phyloP scores from a whole-genome alignment of 1,140 invertebrate species.

The Galleria mellonella region DNA sequence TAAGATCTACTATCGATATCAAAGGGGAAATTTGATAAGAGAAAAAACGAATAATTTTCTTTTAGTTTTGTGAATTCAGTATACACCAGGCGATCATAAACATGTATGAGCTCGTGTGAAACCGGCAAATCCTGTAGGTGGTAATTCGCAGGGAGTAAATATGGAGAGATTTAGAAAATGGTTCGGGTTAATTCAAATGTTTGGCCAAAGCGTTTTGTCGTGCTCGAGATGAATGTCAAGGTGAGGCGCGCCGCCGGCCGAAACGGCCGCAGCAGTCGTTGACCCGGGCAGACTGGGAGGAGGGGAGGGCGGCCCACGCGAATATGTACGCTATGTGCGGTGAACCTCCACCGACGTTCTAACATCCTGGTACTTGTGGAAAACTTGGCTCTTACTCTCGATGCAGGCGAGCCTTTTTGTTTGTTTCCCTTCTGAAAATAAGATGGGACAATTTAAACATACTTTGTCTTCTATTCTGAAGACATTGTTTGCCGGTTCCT shows the following conservation, averaged over 20 bases:
- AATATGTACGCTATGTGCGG: slow-evolving; percentile 58
- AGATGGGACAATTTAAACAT: too few species aligned
- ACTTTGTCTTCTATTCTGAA: too few species aligned
- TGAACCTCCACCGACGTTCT: slow-evolving; percentile 55
- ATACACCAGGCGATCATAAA: slow-evolving; percentile 17
- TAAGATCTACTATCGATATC: too few species aligned
- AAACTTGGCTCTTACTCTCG: too few species aligned
- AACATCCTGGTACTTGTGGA: slow-evolving; percentile 50
- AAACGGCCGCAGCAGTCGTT: slow-evolving; percentile 59
- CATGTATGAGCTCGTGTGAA: background rate
- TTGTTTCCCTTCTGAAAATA: slow-evolving; percentile 17
- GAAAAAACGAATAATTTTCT: too few species aligned
- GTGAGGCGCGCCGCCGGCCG: slow-evolving; percentile 68
- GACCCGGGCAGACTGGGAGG: slow-evolving; percentile 34
- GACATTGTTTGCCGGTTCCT: too few species aligned
- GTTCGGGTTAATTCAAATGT: slow-evolving; percentile 55
- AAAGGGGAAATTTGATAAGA: too few species aligned
- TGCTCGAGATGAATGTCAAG: slow-evolving; percentile 71
- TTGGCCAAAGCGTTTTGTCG: slow-evolving; percentile 52
- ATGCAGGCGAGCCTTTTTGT: slow-evolving; percentile 27
- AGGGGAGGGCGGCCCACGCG: slow-evolving; percentile 60
- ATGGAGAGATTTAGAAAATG: slow-evolving; percentile 27
- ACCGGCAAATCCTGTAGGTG: slow-evolving; percentile 5
- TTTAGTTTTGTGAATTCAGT: background rate
- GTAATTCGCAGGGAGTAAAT: slow-evolving; percentile 11